phyloP scores from a whole-genome alignment of 53 echinoderm and acorn worm genomes.

The Henricia sp. region DNA sequence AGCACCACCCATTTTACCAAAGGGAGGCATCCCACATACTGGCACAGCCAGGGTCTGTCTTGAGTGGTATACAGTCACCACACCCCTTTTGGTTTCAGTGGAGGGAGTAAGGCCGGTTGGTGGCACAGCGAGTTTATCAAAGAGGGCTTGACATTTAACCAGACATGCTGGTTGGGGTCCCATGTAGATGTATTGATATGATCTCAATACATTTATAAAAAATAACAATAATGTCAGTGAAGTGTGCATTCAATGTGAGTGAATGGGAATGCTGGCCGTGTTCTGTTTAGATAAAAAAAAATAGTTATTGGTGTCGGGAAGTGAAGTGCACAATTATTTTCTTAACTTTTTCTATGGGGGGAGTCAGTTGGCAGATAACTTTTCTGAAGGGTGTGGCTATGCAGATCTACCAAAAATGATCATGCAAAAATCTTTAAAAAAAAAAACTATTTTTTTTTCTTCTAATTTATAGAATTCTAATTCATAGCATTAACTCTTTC shows the following conservation, averaged over 20 bases:
- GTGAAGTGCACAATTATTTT: neutral
- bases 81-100: constrained; percentile 47
- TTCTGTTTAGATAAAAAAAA: constrained; percentile 4
- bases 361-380: too few species aligned
- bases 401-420: too few species aligned
- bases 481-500: too few species aligned
- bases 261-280: constrained; percentile 5
- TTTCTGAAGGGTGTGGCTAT: too few species aligned
- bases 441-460: too few species aligned
- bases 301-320: too few species aligned
- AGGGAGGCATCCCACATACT: constrained; percentile 31
- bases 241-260: constrained; percentile 12
- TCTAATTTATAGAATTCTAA: too few species aligned
- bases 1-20: constrained; percentile 47
- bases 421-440: too few species aligned
- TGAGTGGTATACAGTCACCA: constrained; percentile 40
- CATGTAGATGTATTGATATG: constrained; percentile 54
- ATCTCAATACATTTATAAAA: constrained; percentile 57
- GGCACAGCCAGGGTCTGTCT: constrained; percentile 50
- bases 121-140: constrained; percentile 25
- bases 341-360: neutral
- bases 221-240: constrained; percentile 41
- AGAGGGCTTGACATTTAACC: constrained; percentile 56
- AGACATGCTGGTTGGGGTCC: constrained; percentile 34
- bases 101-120: constrained; percentile 31